Conservation (phyloP, 1,140 invertebrate species). For the Streblospio benedicti region DNA sequence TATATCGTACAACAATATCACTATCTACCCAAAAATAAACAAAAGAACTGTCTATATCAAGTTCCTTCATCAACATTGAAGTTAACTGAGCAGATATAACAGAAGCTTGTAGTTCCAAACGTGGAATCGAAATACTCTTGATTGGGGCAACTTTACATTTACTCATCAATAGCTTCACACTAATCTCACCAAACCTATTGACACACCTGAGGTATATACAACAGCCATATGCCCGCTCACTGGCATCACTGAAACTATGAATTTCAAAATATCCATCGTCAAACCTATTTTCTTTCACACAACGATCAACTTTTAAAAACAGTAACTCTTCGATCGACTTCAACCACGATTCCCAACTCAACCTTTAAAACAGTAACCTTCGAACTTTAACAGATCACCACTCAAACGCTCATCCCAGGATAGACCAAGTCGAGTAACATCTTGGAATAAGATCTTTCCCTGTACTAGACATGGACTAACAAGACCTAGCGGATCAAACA, state of each 20-base stretch:
- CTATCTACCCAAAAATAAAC: conserved; percentile 10
- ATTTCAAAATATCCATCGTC: neutral
- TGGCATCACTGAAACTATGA: conserved; percentile 20
- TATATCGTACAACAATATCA: conserved; percentile 15
- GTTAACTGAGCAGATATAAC: neutral
- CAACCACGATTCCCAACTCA: conserved; percentile 1
- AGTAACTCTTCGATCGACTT: neutral
- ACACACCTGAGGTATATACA: conserved; percentile 9
- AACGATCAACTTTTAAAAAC: neutral
- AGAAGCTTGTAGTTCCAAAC: conserved; percentile 17
- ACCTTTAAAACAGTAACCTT: no score
- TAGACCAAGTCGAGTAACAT: neutral
- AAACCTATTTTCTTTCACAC: neutral
- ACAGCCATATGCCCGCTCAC: conserved; percentile 12
- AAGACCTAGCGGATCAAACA: conserved; percentile 28
- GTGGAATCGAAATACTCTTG: conserved; percentile 14
- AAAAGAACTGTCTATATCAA: conserved; percentile 19
- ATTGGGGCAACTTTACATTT: conserved; percentile 19
- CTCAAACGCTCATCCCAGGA: conserved; percentile 1
- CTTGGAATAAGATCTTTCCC: conserved; percentile 20
- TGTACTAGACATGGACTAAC: conserved; percentile 19
- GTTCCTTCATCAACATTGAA: neutral
- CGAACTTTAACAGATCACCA: neutral
- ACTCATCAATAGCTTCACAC: conserved; percentile 5
- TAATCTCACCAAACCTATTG: neutral